These are phyloP conservation scores for Cotesia glomerata DNA, from an alignment of 1,140 invertebrate genomes.

Conservation along the genomic window DNA sequence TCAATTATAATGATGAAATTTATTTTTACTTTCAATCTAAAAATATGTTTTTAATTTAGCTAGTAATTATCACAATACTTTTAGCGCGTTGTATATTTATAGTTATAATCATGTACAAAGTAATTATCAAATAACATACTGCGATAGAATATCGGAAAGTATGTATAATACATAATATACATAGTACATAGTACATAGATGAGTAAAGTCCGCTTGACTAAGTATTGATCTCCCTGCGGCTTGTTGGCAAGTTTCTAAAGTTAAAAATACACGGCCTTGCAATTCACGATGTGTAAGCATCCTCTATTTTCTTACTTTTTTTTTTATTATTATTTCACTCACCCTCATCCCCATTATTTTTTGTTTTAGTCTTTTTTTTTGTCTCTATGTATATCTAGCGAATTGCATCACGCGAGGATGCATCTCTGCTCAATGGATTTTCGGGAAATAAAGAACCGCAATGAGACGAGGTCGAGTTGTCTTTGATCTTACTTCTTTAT, in stretches of 20 bases:
- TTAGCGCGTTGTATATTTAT: too few relatives aligned
- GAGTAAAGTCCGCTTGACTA: conserved; percentile 15
- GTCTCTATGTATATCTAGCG: neutral
- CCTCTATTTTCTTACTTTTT: neutral
- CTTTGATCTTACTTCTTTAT: neutral
- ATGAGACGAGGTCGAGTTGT: conserved; percentile 7
- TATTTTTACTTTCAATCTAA: too few relatives aligned
- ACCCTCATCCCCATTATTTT: too few relatives aligned
- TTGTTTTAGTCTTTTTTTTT: neutral
- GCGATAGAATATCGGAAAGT: too few relatives aligned
- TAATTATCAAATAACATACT: neutral
- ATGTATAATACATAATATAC: too few relatives aligned
- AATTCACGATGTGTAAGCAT: conserved; percentile 20
- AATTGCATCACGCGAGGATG: conserved; percentile 8
- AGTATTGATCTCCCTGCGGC: conserved; percentile 53
- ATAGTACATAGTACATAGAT: neutral
- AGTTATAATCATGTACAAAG: neutral
- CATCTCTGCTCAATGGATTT: neutral
- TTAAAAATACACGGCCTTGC: conserved; percentile 59
- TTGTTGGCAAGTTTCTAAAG: conserved; percentile 48
- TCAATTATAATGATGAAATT: too few relatives aligned
- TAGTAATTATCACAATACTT: too few relatives aligned
- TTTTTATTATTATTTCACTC: neutral
- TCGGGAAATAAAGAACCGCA: neutral
- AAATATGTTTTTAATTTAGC: too few relatives aligned